Base-by-base conservation (phyloP, 2,888 invertebrate genomes). In the Caenorhabditis auriculariae region DNA sequence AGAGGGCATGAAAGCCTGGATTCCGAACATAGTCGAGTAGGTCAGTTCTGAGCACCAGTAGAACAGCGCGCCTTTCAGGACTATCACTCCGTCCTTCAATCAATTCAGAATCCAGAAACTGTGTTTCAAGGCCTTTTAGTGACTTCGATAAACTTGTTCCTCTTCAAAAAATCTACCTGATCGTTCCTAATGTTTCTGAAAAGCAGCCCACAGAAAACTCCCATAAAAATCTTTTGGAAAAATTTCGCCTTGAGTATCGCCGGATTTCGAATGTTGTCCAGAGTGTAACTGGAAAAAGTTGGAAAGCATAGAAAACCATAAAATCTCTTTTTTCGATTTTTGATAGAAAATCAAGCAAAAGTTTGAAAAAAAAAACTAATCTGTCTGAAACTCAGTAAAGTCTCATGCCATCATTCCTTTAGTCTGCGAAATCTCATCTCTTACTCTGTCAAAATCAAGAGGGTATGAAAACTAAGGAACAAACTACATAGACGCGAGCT, bases 31-130 rank as follows among this genome's bases (percentile, higher is more conserved):
- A 83, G 93, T 71, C 78, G 91, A 90, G 83, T 93, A 93, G 5
- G 93, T 93, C 89, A 92, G 90, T 81, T 91, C 92, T 17, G 91
- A 91, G 44, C 92, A 86, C 82, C 92, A 90, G 80, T 93, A 88
- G 83, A 92, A 93, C 53, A 93, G 86, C 24, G 89, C 91, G 32
- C 93, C 93, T 81, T 91, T 92, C 69, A 93, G 90, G 82, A 93
- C 93, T 89, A 90, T 90, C 0, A 93, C 90, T 91, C 93, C 93
- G 72, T 91, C 90, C 82, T 91, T 90, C 78, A 90, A 54, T 50
- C 89, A 44, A 24, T 9, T 35, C 7, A 28, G 19, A 43, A 21
- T n/a, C 15, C n/a, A n/a, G n/a, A n/a, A n/a, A n/a, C n/a, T n/a
- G n/a, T n/a, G n/a, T n/a, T n/a, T n/a, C n/a, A n/a, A n/a, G n/a